A percentile compares a stretch with the other conserved stretches of the same genome.
phyloP scores from a whole-genome alignment of 2,888 invertebrate genomes.

The Coelopa pilipes region DNA sequence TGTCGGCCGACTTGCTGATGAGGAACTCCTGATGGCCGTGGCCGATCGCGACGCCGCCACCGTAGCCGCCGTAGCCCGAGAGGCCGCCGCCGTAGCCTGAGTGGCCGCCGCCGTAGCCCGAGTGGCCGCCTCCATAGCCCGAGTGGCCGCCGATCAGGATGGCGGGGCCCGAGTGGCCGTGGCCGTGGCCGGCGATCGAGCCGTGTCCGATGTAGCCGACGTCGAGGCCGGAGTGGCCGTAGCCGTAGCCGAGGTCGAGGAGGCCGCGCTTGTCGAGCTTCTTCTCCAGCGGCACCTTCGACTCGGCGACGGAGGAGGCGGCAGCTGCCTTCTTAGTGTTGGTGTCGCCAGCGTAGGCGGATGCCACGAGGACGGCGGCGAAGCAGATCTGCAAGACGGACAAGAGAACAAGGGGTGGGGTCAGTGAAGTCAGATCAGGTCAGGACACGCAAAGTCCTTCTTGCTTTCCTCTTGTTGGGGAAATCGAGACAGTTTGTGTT shows the following conservation, averaged over 20 bases:
- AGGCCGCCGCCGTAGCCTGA: slow-evolving; percentile 52
- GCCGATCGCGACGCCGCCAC: slow-evolving; percentile 47
- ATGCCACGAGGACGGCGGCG: slow-evolving; percentile 80
- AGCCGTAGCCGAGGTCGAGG: slow-evolving; percentile 82
- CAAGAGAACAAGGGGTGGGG: background rate
- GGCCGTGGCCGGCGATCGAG: slow-evolving; percentile 67
- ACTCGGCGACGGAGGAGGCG: slow-evolving; percentile 60
- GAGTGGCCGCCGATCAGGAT: slow-evolving; percentile 47
- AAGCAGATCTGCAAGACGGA: slow-evolving; percentile 76
- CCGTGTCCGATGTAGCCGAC: slow-evolving; percentile 78
- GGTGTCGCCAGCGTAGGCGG: slow-evolving; percentile 74
- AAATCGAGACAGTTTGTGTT: no score
- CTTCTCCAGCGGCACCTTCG: slow-evolving; percentile 75
- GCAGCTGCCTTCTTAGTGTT: slow-evolving; percentile 69
- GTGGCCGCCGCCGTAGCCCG: slow-evolving; percentile 48
- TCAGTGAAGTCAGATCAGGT: no score
- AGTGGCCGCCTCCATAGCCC: slow-evolving; percentile 59
- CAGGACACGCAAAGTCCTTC: no score
- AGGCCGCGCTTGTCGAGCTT: slow-evolving; percentile 86
- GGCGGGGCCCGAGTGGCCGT: slow-evolving; percentile 51
- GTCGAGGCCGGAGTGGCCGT: slow-evolving; percentile 80
- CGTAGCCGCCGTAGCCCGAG: slow-evolving; percentile 45
- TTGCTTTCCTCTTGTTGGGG: no score
- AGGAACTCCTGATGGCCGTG: slow-evolving; percentile 58
- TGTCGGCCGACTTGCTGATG: slow-evolving; percentile 69